Percentiles rank a stretch among this genome's conserved stretches.
Conservation (phyloP, 2,888 invertebrate species). For the Tridacna gigas region DNA sequence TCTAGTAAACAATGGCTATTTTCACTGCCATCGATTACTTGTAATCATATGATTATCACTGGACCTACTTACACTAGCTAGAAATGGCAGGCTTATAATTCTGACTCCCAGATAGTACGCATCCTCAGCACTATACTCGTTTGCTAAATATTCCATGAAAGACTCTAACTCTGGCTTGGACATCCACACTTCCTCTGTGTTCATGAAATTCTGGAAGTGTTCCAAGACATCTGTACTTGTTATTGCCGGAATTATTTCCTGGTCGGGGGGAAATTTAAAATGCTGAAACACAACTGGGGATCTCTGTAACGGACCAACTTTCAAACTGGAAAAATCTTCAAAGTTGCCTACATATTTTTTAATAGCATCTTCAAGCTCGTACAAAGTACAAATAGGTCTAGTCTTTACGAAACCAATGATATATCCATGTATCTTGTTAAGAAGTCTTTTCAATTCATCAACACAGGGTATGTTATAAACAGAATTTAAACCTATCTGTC, state of each 20-base stretch:
- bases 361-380: constrained; percentile 77
- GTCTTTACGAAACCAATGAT: constrained; percentile 79
- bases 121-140: constrained; percentile 68
- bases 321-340: constrained; percentile 74
- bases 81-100: constrained; percentile 80
- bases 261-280: constrained; percentile 80
- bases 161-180: constrained; percentile 70
- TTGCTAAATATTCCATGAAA: constrained; percentile 78
- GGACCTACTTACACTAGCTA: constrained; percentile 74
- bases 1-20: too few species aligned
- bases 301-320: constrained; percentile 80
- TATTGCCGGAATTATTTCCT: constrained; percentile 77
- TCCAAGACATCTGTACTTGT: constrained; percentile 78
- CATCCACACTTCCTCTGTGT: constrained; percentile 76
- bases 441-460: constrained; percentile 71
- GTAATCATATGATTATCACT: too few species aligned
- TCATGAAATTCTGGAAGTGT: constrained; percentile 74
- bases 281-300: constrained; percentile 78
- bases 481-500: constrained; percentile 50
- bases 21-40: too few species aligned
- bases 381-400: constrained; percentile 78
- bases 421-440: constrained; percentile 75
- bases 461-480: constrained; percentile 68
- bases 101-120: constrained; percentile 80
- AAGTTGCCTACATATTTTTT: constrained; percentile 71